Base-by-base conservation (phyloP, 2,797 vertebrate species). In the Phoxinus dragarum region DNA sequence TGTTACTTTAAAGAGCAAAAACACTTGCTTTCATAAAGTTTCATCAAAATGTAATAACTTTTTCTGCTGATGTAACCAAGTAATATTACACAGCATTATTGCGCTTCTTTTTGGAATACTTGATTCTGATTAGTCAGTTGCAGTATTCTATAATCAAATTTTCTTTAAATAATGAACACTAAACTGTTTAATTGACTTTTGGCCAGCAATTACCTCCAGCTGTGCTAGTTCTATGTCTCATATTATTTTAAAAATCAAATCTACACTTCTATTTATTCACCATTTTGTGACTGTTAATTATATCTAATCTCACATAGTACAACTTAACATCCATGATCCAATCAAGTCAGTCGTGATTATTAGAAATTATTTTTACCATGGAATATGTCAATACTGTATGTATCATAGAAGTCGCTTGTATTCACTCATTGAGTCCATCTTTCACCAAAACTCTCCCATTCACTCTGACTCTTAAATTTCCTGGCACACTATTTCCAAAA, bases 381-480 rank as follows among this genome's bases (percentile, higher is more conserved):
- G 9, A 52, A 54, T 38, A 38, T 75, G 34, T 74, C 31, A 74
- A 12, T 31, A 27, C 27, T 27, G 27, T 27, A 40, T 59, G 10
- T 38, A 1, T n/a, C 34, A 77, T 6, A n/a, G 23, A 36, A 27
- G 6, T 59, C 4, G 23, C 54, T 64, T 67, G 71, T 49, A 66
- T 78, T 87, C 75, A 81, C 67, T 68, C 47, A 73, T 68, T 73
- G 54, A 78, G 74, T 79, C 64, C 27, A 31, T 49, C 40, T 19
- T 64, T 61, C 31, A 44, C 56, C 81, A 82, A 49, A 31, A 82
- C 75, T 72, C 34, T 23, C 66, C 61, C 27, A 77, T 86, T 81
- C 71, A 84, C 72, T 86, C 47, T 82, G 54, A 76, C 27, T 61
- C 78, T 47, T 68, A 85, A 23, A 82, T 72, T 69, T 54, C 82